Conservation (phyloP, 2,797 vertebrate species). For the Liparis tanakae region DNA sequence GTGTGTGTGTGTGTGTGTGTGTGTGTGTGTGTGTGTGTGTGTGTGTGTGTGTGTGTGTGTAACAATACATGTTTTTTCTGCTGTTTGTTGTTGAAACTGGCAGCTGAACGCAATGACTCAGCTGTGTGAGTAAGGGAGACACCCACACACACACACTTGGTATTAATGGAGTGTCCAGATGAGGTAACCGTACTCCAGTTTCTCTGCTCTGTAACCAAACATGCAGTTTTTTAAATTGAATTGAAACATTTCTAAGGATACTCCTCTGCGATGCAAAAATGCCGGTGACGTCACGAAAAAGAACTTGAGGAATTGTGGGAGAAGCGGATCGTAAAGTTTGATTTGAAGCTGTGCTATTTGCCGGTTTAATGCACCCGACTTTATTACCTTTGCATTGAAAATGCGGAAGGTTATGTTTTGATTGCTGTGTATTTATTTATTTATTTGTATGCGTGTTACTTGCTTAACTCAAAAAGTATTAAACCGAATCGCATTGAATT, state of each 20-base stretch:
- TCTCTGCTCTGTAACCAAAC: conserved; percentile 21
- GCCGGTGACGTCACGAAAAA: not conserved
- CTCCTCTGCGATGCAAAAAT: not conserved
- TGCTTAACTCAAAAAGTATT: too few relatives aligned
- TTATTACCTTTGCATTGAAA: too few relatives aligned
- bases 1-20: not conserved
- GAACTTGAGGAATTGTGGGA: conserved; percentile 15
- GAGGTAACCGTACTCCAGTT: conserved; percentile 45
- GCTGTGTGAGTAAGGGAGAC: conserved; percentile 23
- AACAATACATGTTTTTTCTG: conserved; percentile 44
- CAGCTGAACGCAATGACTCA: conserved; percentile 57
- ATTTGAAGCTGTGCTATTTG: not conserved
- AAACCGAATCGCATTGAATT: too few relatives aligned
- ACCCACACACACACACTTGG: conserved; percentile 15
- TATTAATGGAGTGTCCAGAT: conserved; percentile 68
- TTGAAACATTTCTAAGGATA: not conserved
- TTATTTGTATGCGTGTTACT: too few relatives aligned
- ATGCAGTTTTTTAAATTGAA: not conserved
- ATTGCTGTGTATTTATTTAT: too few relatives aligned
- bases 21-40: not conserved
- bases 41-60: conserved; percentile 5
- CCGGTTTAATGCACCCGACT: not conserved
- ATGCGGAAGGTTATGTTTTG: too few relatives aligned
- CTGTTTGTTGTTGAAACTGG: conserved; percentile 63
- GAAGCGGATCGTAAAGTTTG: not conserved